phyloP scores from a whole-genome alignment of 2,888 invertebrate genomes.

The Aspidapion aeneum region DNA sequence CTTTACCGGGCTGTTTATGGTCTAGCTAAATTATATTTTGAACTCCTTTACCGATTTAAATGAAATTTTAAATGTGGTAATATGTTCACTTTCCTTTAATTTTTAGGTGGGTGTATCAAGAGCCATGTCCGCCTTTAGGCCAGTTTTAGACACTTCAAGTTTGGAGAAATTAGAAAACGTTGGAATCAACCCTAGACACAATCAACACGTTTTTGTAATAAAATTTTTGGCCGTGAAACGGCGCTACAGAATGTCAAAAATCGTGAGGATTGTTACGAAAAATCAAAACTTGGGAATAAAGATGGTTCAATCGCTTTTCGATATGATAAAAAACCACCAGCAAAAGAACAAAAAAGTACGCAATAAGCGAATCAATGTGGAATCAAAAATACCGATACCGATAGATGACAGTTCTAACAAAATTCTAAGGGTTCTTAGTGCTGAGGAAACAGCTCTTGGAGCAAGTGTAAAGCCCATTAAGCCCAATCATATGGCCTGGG shows the following conservation, averaged over 20 bases:
- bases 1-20: too few relatives aligned
- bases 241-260: conserved; percentile 40
- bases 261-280: conserved; percentile 40
- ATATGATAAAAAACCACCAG: background rate
- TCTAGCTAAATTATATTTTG: too few relatives aligned
- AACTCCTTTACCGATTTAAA: too few relatives aligned
- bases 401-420: background rate
- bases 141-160: conserved; percentile 50
- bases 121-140: conserved; percentile 69
- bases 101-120: conserved; percentile 63
- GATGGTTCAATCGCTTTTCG: background rate
- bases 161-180: conserved; percentile 46
- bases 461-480: background rate
- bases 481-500: background rate
- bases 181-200: conserved; percentile 69
- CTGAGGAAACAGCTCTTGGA: background rate
- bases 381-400: background rate
- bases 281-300: conserved; percentile 33
- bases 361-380: background rate
- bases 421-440: background rate
- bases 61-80: too few relatives aligned
- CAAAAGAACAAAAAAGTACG: background rate
- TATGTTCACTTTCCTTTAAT: too few relatives aligned
- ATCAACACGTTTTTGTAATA: conserved; percentile 50
- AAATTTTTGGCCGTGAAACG: conserved; percentile 36